Evolutionary conservation across 2,797 vertebrate species (phyloP).

Genomic region (Dendrocincla fuliginosa): DNA sequence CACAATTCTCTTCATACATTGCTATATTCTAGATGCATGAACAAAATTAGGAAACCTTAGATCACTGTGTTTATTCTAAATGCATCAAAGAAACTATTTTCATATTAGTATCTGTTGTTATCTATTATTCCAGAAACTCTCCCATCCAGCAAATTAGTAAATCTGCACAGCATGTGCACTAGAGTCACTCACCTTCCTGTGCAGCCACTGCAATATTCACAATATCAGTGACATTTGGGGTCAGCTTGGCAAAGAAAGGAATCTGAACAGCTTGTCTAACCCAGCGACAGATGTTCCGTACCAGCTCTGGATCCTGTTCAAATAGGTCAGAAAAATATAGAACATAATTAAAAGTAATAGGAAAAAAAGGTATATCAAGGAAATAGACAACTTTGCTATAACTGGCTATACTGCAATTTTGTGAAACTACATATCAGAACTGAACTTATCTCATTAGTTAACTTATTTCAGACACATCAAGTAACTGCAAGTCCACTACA

Average conservation of each 20-base stretch:
- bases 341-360: constrained; percentile 76
- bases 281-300: constrained; percentile 97
- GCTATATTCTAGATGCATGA: background rate
- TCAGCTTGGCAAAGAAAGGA: constrained; percentile 97
- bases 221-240: constrained; percentile 90
- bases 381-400: constrained; percentile 57
- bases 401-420: background rate
- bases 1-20: background rate
- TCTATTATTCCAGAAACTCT: background rate
- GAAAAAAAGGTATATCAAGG: constrained; percentile 62
- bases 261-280: constrained; percentile 88
- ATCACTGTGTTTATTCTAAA: background rate
- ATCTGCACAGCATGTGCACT: background rate
- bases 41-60: background rate
- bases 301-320: constrained; percentile 92
- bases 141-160: background rate
- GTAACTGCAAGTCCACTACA: constrained; percentile 24
- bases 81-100: background rate
- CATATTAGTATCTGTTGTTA: background rate
- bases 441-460: constrained; percentile 49
- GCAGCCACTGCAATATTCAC: constrained; percentile 90
- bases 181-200: constrained; percentile 82
- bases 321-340: constrained; percentile 79
- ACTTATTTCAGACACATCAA: constrained; percentile 5
- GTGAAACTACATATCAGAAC: constrained; percentile 32